Conservation (phyloP, 2,797 vertebrate genomes). For the Hippocampus kuda region DNA sequence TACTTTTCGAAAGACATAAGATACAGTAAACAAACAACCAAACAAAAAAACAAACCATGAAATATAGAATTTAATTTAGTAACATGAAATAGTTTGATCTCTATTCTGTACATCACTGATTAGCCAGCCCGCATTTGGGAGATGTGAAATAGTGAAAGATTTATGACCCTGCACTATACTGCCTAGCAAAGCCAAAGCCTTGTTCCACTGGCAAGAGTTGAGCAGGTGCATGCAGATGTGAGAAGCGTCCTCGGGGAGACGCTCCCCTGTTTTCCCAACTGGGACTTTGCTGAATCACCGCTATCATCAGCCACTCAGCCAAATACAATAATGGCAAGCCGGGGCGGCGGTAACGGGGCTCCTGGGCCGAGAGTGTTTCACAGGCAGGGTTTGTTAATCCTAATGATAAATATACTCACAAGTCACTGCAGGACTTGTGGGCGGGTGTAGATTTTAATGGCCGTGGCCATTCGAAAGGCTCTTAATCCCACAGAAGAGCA, state of each 20-base stretch:
- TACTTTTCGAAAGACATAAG: too few species aligned
- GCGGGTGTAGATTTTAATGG: conserved; percentile 64
- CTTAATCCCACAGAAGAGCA: conserved; percentile 65
- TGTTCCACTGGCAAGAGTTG: conserved; percentile 21
- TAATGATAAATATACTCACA: conserved; percentile 65
- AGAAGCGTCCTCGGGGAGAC: conserved; percentile 26
- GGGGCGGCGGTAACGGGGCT: conserved; percentile 39
- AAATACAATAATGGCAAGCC: conserved; percentile 46
- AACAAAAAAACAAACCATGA: too few species aligned
- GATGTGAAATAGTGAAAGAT: background rate
- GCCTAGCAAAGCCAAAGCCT: conserved; percentile 8
- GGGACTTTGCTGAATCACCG: conserved; percentile 43
- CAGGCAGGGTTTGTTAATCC: conserved; percentile 58
- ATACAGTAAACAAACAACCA: too few species aligned
- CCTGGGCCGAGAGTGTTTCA: conserved; percentile 40
- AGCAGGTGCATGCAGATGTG: conserved; percentile 38
- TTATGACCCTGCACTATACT: background rate
- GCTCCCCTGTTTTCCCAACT: conserved; percentile 25
- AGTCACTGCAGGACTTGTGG: conserved; percentile 49
- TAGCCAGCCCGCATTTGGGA: background rate
- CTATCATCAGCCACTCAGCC: conserved; percentile 50
- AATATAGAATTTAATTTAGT: too few species aligned
- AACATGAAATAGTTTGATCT: too few species aligned
- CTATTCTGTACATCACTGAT: too few species aligned
- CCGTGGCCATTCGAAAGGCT: conserved; percentile 62